A percentile compares a stretch with the other conserved stretches of the same genome.
Evolutionary conservation across 2,113 vertebrate species (phyloP).

Genomic region (Theristicus caerulescens): DNA sequence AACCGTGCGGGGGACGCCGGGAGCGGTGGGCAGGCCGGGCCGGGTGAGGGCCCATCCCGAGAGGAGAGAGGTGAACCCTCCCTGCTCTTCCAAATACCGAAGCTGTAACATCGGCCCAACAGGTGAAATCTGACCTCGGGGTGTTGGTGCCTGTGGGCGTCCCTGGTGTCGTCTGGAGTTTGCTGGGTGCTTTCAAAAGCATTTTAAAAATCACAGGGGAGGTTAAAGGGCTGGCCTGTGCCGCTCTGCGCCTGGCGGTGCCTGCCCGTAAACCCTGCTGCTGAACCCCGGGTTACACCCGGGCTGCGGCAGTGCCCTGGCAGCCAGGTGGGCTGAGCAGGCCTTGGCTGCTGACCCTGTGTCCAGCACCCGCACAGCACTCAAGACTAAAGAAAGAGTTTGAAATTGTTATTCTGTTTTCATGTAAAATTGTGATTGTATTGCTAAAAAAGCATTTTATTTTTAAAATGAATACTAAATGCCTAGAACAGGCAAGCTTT

Average conservation of each 20-base stretch:
- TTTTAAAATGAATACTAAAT: neutral
- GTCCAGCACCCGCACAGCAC: neutral
- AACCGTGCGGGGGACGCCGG: no score
- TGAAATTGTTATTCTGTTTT: rapidly evolving
- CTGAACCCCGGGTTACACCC: neutral
- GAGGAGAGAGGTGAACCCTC: neutral
- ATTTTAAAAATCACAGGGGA: rapidly evolving
- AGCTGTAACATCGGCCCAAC: no score
- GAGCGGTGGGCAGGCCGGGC: neutral
- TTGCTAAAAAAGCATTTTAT: neutral
- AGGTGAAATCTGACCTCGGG: neutral
- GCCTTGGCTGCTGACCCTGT: neutral
- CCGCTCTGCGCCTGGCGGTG: neutral
- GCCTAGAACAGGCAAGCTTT: neutral
- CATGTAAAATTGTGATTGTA: neutral
- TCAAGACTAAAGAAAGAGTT: rapidly evolving
- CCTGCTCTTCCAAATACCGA: no score
- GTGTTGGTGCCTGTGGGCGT: neutral
- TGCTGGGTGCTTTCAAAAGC: neutral
- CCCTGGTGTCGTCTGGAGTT: neutral
- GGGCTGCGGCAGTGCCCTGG: no score
- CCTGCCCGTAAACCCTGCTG: neutral
- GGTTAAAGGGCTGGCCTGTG: neutral
- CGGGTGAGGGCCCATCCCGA: rapidly evolving
- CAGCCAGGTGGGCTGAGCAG: neutral